Percentiles rank a stretch among this genome's conserved stretches.
Conservation (phyloP, 2,113 vertebrate species). For the Phocoena phocoena region DNA sequence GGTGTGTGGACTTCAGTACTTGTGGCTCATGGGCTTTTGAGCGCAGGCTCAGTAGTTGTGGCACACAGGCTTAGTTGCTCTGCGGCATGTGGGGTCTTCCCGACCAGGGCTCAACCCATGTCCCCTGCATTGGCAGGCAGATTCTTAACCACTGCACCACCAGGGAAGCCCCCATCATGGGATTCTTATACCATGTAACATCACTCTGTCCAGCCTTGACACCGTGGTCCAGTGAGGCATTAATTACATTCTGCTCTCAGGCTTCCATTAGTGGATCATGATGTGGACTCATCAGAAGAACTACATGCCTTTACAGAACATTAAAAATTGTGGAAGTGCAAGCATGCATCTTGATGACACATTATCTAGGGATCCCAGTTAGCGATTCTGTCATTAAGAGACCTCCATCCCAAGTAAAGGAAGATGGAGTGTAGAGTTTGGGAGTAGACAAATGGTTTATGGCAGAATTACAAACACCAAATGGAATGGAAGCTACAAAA, state of each 20-base stretch:
- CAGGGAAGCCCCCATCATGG: too few relatives aligned
- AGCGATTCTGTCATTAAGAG: neutral
- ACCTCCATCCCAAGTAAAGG: neutral
- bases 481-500: slow-evolving; percentile 43
- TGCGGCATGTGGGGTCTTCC: too few relatives aligned
- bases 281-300: neutral
- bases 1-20: too few relatives aligned
- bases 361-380: neutral
- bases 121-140: too few relatives aligned
- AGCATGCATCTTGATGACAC: neutral
- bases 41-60: too few relatives aligned
- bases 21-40: too few relatives aligned
- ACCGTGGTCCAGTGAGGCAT: neutral
- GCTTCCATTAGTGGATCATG: neutral
- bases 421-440: neutral
- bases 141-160: too few relatives aligned
- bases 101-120: too few relatives aligned
- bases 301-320: neutral
- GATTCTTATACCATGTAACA: neutral
- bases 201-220: neutral
- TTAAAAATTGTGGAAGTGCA: neutral
- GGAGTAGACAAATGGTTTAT: neutral
- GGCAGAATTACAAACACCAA: slow-evolving; percentile 6
- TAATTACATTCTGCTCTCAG: neutral
- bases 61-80: too few relatives aligned